Percentiles rank a stretch among this genome's conserved stretches.
These are phyloP conservation scores for Theonella swinhoei DNA, from an alignment of 37 sponge, comb jelly and placozoan species.

Conservation along the genomic window DNA sequence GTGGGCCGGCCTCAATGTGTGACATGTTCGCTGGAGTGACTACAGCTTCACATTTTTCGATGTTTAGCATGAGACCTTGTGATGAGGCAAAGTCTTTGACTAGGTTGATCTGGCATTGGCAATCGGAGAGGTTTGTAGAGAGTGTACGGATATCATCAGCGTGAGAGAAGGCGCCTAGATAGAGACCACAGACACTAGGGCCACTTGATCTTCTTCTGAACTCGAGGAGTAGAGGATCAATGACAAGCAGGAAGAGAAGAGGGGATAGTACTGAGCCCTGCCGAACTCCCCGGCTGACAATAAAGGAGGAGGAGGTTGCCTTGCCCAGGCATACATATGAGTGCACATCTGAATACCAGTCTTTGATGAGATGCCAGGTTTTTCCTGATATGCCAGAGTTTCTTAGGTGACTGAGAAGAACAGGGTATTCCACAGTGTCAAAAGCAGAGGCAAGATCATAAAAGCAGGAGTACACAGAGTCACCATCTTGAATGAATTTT, in stretches of 20 bases:
- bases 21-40: background rate
- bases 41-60: background rate
- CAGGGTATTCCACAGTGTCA: conserved; percentile 14
- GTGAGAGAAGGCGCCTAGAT: conserved; percentile 4
- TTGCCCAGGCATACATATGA: too few species aligned
- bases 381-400: background rate
- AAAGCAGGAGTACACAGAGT: conserved; percentile 19
- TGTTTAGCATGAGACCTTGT: background rate
- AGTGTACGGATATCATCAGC: conserved; percentile 10
- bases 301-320: background rate
- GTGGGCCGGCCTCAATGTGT: background rate
- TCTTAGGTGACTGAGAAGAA: background rate
- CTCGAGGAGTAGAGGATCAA: background rate
- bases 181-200: conserved; percentile 1
- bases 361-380: background rate
- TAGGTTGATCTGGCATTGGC: background rate
- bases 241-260: background rate
- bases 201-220: background rate
- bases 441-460: conserved; percentile 21
- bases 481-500: background rate
- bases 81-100: background rate
- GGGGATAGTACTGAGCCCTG: conserved; percentile 33
- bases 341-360: too few species aligned
- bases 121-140: background rate
- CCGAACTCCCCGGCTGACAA: background rate